phyloP scores from a whole-genome alignment of 2,888 invertebrate genomes.

The Eremobia ochroleuca region DNA sequence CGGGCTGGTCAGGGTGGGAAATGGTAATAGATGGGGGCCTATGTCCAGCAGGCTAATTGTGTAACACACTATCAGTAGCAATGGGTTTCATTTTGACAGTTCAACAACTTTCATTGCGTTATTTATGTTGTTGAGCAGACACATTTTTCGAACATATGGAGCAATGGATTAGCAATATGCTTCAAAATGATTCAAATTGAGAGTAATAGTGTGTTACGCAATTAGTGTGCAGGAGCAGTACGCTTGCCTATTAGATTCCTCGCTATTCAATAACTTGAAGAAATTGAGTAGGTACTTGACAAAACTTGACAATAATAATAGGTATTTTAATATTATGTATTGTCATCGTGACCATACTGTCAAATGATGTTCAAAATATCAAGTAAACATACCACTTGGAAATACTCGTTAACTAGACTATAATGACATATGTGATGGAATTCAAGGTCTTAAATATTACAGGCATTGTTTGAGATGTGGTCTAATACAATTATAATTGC shows the following conservation, averaged over 20 bases:
- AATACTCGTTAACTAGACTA: not conserved
- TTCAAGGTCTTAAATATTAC: constrained; percentile 27
- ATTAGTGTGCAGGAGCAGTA: too few species aligned
- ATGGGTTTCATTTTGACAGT: too few species aligned
- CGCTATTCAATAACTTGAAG: not conserved
- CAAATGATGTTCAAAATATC: constrained; percentile 19
- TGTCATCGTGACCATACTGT: not conserved
- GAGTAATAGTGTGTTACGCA: too few species aligned
- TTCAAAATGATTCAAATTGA: too few species aligned
- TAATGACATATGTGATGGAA: constrained; percentile 21
- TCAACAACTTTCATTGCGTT: too few species aligned
- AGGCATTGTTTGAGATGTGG: constrained; percentile 4
- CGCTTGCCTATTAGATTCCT: not conserved
- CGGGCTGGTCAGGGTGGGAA: not conserved
- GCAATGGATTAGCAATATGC: too few species aligned
- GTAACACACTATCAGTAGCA: too few species aligned
- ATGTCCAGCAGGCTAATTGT: too few species aligned
- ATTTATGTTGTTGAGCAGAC: too few species aligned
- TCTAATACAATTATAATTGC: constrained; percentile 22
- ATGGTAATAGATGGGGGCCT: not conserved
- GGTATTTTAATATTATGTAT: not conserved
- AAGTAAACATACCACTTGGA: constrained; percentile 19
- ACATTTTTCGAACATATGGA: too few species aligned
- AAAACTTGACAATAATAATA: constrained; percentile 6
- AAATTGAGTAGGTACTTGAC: not conserved